A percentile compares a stretch with the other conserved stretches of the same genome.
phyloP scores from a whole-genome alignment of 2,888 invertebrate genomes.

The Lordiphosa andalusiaca region DNA sequence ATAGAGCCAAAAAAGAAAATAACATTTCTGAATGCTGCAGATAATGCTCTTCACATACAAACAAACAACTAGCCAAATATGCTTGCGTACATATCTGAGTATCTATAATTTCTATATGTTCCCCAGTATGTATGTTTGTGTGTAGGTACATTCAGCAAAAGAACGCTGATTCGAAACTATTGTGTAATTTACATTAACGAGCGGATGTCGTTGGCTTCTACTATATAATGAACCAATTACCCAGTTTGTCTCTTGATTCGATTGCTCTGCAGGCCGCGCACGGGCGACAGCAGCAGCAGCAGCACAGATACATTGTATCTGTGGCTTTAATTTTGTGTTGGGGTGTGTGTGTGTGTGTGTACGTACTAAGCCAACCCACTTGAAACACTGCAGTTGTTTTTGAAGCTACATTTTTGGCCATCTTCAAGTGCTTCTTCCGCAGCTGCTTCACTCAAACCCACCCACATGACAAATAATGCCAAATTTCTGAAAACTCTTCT shows the following conservation, averaged over 20 bases:
- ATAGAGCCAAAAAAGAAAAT: too few relatives aligned
- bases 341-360: slow-evolving; percentile 1
- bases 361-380: slow-evolving; percentile 17
- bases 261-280: slow-evolving; percentile 52
- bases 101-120: too few relatives aligned
- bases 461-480: slow-evolving; percentile 43
- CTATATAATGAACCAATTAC: slow-evolving; percentile 72
- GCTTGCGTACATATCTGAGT: not conserved
- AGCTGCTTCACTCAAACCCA: slow-evolving; percentile 44
- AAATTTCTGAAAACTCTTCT: too few relatives aligned
- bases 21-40: too few relatives aligned
- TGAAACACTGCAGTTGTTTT: slow-evolving; percentile 37
- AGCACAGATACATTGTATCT: slow-evolving; percentile 14
- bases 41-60: too few relatives aligned
- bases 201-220: slow-evolving; percentile 71
- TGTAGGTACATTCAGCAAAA: not conserved
- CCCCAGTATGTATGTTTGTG: not conserved
- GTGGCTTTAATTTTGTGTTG: slow-evolving; percentile 16
- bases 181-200: slow-evolving; percentile 72
- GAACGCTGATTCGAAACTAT: slow-evolving; percentile 54
- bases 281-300: slow-evolving; percentile 16
- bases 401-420: slow-evolving; percentile 23
- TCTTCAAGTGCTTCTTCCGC: slow-evolving; percentile 59
- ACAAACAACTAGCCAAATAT: too few relatives aligned
- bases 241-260: slow-evolving; percentile 75